Base-by-base conservation (phyloP, 2,888 invertebrate species). In the Cerceris rybyensis region DNA sequence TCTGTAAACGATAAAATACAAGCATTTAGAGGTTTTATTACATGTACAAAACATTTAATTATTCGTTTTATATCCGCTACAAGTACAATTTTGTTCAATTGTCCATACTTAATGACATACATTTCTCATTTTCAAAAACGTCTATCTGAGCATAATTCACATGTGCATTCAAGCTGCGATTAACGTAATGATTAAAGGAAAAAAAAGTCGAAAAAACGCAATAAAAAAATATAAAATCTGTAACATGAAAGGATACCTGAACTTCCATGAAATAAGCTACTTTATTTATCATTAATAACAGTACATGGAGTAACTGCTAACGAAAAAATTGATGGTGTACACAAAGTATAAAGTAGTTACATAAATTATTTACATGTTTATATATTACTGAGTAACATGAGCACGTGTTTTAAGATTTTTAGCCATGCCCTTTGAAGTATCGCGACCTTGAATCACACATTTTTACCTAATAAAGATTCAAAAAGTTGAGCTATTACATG, bases 301-400 rank as follows among this genome's bases (percentile, higher is more conserved):
- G 28, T 68, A 68, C 13, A 61, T 42, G 55, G n/a, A 54, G 52
- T 41, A 42, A 64, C 39, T 57, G 41, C 46, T 63, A 67, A 57
- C 54, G 63, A 8, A 54, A 41, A 8, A 68, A 77, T 72, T 46
- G n/a, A 52, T 50, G 85, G 78, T 82, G 60, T 81, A 85, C 84
- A 82, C 57, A 79, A 66, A 54, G 76, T 80, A 72, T 85, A 78
- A 80, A 78, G 68, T 77, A 79, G 76, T 76, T 83, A 57, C 63
- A 74, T 43, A 49, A 55, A 28, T 76, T 83, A 76, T 80, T 79
- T 76, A 81, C 79, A 81, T 39, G 6, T 61, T 55, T 39, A 54
- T 65, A 76, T 58, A 64, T 63, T 8, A 39, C 50, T 28, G 11
- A 46, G 59, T n/a, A 68, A 41, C 65, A 69, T 11, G n/a, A 17